Percentiles rank a stretch among this genome's conserved stretches.
Evolutionary conservation across 2,113 vertebrate species (phyloP).

Genomic region (Rallus limicola): DNA sequence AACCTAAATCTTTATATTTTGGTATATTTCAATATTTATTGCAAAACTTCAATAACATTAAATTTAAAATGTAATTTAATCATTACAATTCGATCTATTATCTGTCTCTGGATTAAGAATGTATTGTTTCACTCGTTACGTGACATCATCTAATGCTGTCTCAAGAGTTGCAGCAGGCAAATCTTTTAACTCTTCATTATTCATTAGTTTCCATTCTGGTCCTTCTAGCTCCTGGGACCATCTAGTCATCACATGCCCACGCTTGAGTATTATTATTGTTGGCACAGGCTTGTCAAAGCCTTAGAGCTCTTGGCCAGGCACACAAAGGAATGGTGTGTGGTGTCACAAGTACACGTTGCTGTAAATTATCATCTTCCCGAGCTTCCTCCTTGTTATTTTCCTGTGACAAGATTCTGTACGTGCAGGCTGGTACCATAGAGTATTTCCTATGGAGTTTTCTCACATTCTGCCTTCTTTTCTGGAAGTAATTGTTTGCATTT

Average conservation of each 20-base stretch:
- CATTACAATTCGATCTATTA: background rate
- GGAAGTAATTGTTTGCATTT: background rate
- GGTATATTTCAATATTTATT: background rate
- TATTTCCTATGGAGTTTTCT: background rate
- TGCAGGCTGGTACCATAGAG: background rate
- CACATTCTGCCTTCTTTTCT: background rate
- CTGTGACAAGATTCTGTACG: background rate
- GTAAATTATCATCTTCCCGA: background rate
- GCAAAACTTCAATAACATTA: background rate
- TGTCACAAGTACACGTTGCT: background rate
- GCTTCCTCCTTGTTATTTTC: background rate
- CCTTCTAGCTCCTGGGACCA: background rate
- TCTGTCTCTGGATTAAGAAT: background rate
- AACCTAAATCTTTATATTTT: background rate
- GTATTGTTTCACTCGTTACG: background rate
- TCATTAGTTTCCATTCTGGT: constrained; percentile 12
- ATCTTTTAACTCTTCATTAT: constrained; percentile 26
- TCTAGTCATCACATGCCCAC: background rate
- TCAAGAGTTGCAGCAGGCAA: background rate
- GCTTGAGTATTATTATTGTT: background rate
- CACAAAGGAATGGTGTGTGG: background rate
- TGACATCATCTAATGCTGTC: background rate
- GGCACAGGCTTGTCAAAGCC: background rate
- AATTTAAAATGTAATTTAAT: background rate
- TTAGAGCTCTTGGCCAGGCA: background rate